Evolutionary conservation across 2,113 vertebrate species (phyloP).

Genomic region (Aspiorhynchus laticeps): DNA sequence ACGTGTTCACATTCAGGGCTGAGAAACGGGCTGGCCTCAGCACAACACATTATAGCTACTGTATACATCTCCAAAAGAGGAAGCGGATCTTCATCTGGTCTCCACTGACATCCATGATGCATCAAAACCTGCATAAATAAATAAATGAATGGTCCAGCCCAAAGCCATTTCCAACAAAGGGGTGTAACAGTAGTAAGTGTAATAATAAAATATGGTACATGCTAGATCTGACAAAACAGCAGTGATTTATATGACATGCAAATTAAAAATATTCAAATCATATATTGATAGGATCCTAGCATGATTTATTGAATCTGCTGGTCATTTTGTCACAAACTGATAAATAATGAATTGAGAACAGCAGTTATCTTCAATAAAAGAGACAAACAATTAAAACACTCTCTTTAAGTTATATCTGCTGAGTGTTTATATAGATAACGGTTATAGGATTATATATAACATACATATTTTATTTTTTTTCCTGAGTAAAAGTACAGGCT

Average conservation of each 20-base stretch:
- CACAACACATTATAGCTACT: constrained; percentile 92
- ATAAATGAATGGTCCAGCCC: constrained; percentile 14
- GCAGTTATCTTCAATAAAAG: not conserved
- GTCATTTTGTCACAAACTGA: not conserved
- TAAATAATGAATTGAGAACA: not conserved
- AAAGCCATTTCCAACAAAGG: not conserved
- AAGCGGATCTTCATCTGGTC: constrained; percentile 92
- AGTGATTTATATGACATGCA: not conserved
- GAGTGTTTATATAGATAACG: not conserved
- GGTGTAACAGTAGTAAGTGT: not conserved
- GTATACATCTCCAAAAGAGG: constrained; percentile 95
- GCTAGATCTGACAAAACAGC: not conserved
- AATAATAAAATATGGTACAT: not conserved
- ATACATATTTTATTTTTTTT: not conserved
- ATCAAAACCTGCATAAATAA: constrained; percentile 84
- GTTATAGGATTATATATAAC: not conserved
- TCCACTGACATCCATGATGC: constrained; percentile 95
- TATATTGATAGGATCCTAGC: not conserved
- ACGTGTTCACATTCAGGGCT: constrained; percentile 97
- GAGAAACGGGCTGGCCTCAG: constrained; percentile 89
- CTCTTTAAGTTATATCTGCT: not conserved
- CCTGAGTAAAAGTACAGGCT: not conserved
- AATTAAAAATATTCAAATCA: not conserved
- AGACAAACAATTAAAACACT: not conserved
- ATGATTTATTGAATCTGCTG: not conserved